Percentiles rank a stretch among this genome's conserved stretches.
Conservation (phyloP, 2,113 vertebrate species). For the Jaculus jaculus region DNA sequence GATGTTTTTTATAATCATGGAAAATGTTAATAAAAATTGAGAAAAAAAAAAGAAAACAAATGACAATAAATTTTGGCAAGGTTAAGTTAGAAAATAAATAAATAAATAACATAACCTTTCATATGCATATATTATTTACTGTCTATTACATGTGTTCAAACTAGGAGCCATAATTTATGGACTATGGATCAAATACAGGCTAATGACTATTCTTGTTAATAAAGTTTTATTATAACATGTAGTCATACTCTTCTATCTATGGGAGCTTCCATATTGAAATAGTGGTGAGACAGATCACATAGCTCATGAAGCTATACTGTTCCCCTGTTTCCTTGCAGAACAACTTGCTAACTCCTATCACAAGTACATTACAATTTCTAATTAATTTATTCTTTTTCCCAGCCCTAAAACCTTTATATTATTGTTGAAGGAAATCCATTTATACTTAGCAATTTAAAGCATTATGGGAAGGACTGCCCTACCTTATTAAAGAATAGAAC, state of each 20-base stretch:
- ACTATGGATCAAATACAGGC: no score
- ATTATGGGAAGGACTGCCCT: neutral
- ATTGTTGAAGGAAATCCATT: neutral
- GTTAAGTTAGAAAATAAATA: no score
- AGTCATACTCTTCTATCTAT: neutral
- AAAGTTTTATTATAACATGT: neutral
- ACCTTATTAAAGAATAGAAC: neutral
- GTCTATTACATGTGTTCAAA: neutral
- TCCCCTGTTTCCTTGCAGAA: neutral
- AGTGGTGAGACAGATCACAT: neutral
- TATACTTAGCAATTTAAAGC: neutral
- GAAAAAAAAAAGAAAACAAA: no score
- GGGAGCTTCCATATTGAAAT: neutral
- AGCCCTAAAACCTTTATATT: neutral
- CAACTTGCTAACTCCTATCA: neutral
- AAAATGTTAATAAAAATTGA: no score
- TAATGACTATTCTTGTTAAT: neutral
- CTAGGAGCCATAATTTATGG: neutral
- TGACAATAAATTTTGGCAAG: no score
- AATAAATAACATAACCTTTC: neutral
- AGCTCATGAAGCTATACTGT: neutral
- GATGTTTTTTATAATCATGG: no score
- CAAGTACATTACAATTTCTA: neutral
- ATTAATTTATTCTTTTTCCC: neutral
- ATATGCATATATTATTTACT: neutral